phyloP scores from a whole-genome alignment of 1,140 invertebrate species.

The Drosophila ohnishii region DNA sequence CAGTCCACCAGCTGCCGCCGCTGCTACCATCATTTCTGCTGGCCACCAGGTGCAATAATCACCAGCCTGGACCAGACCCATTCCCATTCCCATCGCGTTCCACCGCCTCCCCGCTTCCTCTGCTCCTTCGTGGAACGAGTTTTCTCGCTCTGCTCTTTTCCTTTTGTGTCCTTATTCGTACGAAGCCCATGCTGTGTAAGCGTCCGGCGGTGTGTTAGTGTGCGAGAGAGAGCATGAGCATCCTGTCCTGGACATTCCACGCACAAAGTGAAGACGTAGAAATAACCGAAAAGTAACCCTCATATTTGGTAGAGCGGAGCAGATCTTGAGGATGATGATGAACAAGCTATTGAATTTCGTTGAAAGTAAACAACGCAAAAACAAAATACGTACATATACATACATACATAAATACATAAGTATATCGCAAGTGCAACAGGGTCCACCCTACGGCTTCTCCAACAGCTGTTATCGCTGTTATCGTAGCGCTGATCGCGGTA shows the following conservation, averaged over 20 bases:
- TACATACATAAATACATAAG: background rate
- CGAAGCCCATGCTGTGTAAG: slow-evolving; percentile 32
- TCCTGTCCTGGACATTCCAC: slow-evolving; percentile 42
- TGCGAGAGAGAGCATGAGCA: slow-evolving; percentile 18
- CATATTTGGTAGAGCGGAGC: slow-evolving; percentile 31
- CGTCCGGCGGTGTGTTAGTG: slow-evolving; percentile 9
- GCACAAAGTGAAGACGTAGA: slow-evolving; percentile 56
- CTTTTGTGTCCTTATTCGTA: slow-evolving; percentile 77
- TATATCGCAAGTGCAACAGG: slow-evolving; percentile 31
- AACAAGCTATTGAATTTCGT: slow-evolving; percentile 31
- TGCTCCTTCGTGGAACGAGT: slow-evolving; percentile 24
- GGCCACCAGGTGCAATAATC: slow-evolving; percentile 74
- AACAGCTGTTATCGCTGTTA: slow-evolving; percentile 30
- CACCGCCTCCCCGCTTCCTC: slow-evolving; percentile 21
- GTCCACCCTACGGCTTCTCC: slow-evolving; percentile 22
- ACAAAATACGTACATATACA: slow-evolving; percentile 8
- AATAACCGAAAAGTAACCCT: slow-evolving; percentile 50
- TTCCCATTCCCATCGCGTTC: slow-evolving; percentile 37
- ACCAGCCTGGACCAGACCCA: slow-evolving; percentile 43
- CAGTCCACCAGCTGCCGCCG: slow-evolving; percentile 44
- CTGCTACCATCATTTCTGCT: slow-evolving; percentile 33
- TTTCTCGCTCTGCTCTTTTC: slow-evolving; percentile 27
- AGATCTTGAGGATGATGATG: slow-evolving; percentile 33
- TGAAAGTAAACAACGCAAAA: slow-evolving; percentile 15
- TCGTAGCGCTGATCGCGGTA: slow-evolving; percentile 2